Evolutionary conservation across 2,797 vertebrate genomes (phyloP), one percentile per base, ranked within the genome.

Genomic region (Uromys caudimaculatus): DNA sequence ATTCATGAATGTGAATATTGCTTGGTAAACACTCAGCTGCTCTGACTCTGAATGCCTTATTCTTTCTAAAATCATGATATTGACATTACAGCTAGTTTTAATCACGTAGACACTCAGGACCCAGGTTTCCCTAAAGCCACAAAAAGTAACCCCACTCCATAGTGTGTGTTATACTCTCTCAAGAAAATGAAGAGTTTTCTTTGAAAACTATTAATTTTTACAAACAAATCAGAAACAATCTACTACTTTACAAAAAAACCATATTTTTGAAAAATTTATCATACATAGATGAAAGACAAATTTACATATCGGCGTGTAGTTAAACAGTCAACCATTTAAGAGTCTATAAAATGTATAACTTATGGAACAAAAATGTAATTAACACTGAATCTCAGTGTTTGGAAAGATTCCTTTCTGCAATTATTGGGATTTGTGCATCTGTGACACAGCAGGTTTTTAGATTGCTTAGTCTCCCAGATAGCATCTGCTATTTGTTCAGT

Each of bases 391-490:
- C 54, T 93, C 50, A 84, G 62, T 95, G 69, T 89, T 96, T 62
- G 56, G 29, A n/a, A 90, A 90, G 95, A 97, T 91, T 87, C 44
- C 81, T 47, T 95, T 87, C 62, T 92, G 29, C 71, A 50, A 87
- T 84, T 90, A 95, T 90, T 94, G 94, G 76, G 64, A 95, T 94
- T 71, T 95, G 83, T 85, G 47, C 88, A 89, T 97, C 90, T 94
- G 84, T 58, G 67, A 92, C 73, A 73, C 82, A 96, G 85, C 89
- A 62, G 73, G 95, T 69, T 96, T 62, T 87, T 92, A 87, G 93
- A 94, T 52, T 95, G 35, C 69, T 92, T 69, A 85, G 41, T 95
- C 82, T 93, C 76, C 83, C 8, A 93, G 75, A 84, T 19, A 91
- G 27, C 27, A 90, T 89, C 75, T 97, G 69, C 56, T 75, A 81